Evolutionary conservation across 1,140 invertebrate species (phyloP), one percentile per base, ranked within the genome.

Genomic region (Drosophila guanche): DNA sequence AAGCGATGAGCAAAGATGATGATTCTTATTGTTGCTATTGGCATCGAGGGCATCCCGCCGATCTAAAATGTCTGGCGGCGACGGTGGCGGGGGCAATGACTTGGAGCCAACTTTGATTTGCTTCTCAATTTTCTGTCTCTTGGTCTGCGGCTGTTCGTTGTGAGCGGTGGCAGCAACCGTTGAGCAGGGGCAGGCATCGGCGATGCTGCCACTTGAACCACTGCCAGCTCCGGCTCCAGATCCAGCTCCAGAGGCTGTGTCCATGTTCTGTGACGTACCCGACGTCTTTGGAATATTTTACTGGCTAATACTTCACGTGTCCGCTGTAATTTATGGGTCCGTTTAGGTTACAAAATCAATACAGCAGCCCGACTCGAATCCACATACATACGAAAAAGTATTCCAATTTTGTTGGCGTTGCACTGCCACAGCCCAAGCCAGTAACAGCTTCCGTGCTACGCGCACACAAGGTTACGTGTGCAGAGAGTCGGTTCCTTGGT

Each of bases 391-490:
- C 55, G 70, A 68, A 52, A 59, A 56, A 68, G 56, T 52, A 43
- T 41, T 56, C 57, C 53, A 47, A 59, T 58, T 37, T 37, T 2
- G 33, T 37, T 37, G 33, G 33, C 33, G 33, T 37, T 37, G 33
- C 33, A 37, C 33, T 57, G 57, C 58, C 27, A 58, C 66, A 68
- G 61, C 53, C 51, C 59, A 70, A 70, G 69, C 63, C 61, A 77
- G 59, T 58, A 62, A 56, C 60, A 75, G 83, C 88, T 89, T 89
- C 89, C 80, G 89, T 89, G 85, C 76, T 90, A 90, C 89, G 89
- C 89, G 79, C 80, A 81, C 69, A 90, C 89, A 90, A 90, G 89
- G 89, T 90, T 90, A 90, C 89, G 89, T 90, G 76, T 90, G 84
- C 85, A 89, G 52, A 69, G 22, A 12, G 25, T 47, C n/a, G 10